These are phyloP conservation scores for Callosobruchus maculatus DNA, from an alignment of 2,888 invertebrate genomes.

Conservation along the genomic window DNA sequence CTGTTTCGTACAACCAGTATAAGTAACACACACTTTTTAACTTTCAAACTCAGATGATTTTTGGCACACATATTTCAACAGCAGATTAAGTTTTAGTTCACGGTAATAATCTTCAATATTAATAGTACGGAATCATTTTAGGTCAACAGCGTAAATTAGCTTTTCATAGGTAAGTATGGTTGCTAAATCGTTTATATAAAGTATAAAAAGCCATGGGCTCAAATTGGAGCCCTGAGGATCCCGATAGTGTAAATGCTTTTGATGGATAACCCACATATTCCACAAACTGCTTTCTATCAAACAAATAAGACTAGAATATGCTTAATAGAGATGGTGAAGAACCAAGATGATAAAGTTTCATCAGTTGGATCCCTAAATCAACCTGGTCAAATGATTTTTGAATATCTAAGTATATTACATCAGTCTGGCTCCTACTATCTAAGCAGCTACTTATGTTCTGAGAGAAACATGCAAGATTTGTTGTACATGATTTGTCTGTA, in stretches of 20 bases:
- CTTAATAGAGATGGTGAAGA: background rate
- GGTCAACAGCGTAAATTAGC: conserved; percentile 2
- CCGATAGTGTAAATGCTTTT: background rate
- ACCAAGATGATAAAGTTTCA: conserved; percentile 3
- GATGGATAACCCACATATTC: conserved; percentile 4
- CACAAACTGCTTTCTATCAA: conserved; percentile 6
- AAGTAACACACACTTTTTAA: background rate
- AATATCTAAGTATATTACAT: conserved; percentile 21
- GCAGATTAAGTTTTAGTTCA: conserved; percentile 1
- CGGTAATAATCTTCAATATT: background rate
- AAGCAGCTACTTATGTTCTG: conserved; percentile 13
- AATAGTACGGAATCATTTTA: background rate
- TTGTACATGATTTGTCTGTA: conserved; percentile 8
- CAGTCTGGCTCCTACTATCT: conserved; percentile 14
- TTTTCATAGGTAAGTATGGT: background rate
- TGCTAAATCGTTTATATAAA: conserved; percentile 6
- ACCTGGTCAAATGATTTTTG: conserved; percentile 22
- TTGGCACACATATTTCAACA: conserved; percentile 2
- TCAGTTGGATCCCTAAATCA: background rate
- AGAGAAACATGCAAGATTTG: conserved; percentile 18
- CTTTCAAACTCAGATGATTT: conserved; percentile 5
- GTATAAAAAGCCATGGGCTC: background rate
- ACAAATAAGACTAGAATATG: conserved; percentile 1
- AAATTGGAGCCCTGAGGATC: conserved; percentile 2
- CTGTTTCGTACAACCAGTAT: conserved; percentile 1